Base-by-base conservation (phyloP, 2,888 invertebrate species). In the Chrysomela aeneicollis region DNA sequence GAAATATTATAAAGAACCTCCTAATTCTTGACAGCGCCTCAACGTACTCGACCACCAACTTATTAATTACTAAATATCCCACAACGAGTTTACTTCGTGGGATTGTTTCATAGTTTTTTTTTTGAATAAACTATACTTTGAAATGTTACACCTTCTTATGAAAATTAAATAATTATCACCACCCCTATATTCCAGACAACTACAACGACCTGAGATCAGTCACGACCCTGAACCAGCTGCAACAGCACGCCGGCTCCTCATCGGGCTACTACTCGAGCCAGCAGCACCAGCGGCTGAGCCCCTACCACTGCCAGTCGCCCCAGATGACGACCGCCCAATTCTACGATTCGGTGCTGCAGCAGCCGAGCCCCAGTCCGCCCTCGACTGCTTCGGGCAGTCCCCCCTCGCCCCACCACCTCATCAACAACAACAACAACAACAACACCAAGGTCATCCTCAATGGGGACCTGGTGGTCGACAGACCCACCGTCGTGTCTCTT, bases 401-500 rank as follows among this genome's bases (percentile, higher is more conserved):
- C 6, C 78, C 78, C 58, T 78, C 81, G 1, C 79, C 80, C 0
- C 76, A 77, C 53, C 75, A 77, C 59, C 74, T 74, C 64, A 77
- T 78, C 60, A 75, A 77, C 59, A 75, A 71, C 46, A 73, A 70
- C 60, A 71, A 71, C 37, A 73, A 78, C 55, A 78, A 77, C 65
- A 77, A 74, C 61, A 75, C 74, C 46, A 81, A 80, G 73, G 76
- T 80, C 26, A 79, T 82, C 55, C 77, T 80, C 19, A 80, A 78
- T 57, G 78, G 78, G 8, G 79, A 80, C 4, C 74, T 77, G 42
- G 69, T 70, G n/a, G 59, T 77, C 35, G 77, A 78, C 26, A 78
- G 83, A 71, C 82, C 82, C 0, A 79, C 82, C 4, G 83, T 83
- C 1, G 83, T 83, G 0, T 82, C 82, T 5, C 59, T 81, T 66